Conservation (phyloP, 2,888 invertebrate species). For the Chrysina gloriosa region DNA sequence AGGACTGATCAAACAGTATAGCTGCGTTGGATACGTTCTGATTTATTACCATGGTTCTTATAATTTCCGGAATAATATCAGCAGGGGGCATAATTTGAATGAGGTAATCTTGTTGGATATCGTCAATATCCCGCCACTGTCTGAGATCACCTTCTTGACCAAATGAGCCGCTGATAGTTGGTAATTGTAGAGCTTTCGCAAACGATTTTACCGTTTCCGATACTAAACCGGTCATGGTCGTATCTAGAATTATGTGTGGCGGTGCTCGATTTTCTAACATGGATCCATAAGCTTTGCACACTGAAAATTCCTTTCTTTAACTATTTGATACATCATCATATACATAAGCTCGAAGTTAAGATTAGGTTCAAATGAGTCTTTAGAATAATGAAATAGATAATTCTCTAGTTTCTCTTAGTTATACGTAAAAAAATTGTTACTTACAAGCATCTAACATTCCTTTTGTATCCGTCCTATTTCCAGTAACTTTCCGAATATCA, state of each 20-base stretch:
- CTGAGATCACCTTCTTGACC: conserved; percentile 86
- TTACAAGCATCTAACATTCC: conserved; percentile 77
- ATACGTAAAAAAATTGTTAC: conserved; percentile 47
- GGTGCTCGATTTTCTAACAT: conserved; percentile 73
- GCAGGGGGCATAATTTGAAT: conserved; percentile 88
- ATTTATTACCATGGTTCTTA: conserved; percentile 82
- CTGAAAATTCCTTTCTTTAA: conserved; percentile 62
- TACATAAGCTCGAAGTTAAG: too few relatives aligned
- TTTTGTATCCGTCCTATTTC: conserved; percentile 79
- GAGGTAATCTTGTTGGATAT: conserved; percentile 78
- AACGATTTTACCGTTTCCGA: conserved; percentile 90
- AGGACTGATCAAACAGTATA: conserved; percentile 88
- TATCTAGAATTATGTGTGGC: conserved; percentile 85
- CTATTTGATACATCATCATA: too few relatives aligned
- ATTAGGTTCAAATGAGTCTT: too few relatives aligned
- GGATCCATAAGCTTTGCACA: conserved; percentile 79
- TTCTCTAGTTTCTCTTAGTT: too few relatives aligned
- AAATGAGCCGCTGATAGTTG: conserved; percentile 87
- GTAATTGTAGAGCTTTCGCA: conserved; percentile 80
- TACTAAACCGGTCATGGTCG: conserved; percentile 82
- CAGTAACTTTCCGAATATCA: conserved; percentile 73
- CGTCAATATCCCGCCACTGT: conserved; percentile 82
- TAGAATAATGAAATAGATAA: too few relatives aligned
- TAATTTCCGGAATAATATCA: conserved; percentile 84
- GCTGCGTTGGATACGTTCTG: conserved; percentile 93